A percentile compares a stretch with the other conserved stretches of the same genome.
These are phyloP conservation scores for Madoqua kirkii DNA, from an alignment of 2,113 vertebrate species.

Conservation along the genomic window DNA sequence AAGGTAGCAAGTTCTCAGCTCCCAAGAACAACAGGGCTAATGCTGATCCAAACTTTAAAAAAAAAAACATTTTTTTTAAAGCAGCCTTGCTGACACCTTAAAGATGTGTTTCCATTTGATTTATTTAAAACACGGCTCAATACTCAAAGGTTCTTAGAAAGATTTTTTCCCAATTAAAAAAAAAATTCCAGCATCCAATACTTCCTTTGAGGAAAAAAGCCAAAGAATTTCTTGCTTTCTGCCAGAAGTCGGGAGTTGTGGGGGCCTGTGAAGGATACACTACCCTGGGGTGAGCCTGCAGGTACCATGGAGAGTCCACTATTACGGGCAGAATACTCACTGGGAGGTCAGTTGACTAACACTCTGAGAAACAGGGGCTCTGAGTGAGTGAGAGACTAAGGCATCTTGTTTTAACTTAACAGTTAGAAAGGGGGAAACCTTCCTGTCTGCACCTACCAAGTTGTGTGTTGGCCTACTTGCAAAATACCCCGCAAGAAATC, in stretches of 20 bases:
- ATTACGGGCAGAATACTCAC: background rate
- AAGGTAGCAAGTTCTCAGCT: background rate
- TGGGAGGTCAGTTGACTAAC: background rate
- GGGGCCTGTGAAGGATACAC: background rate
- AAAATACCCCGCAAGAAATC: background rate
- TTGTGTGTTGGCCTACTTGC: background rate
- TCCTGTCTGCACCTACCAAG: background rate
- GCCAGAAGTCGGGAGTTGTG: background rate
- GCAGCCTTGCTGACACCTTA: background rate
- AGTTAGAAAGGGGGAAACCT: background rate
- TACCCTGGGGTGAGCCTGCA: background rate
- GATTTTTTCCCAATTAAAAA: background rate
- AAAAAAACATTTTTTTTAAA: background rate
- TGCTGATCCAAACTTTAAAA: background rate
- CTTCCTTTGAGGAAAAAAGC: background rate
- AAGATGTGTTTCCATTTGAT: background rate
- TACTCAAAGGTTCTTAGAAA: background rate
- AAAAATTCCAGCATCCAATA: background rate
- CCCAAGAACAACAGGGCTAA: background rate
- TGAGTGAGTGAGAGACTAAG: background rate
- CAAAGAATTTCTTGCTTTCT: background rate
- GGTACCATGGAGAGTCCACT: rapidly evolving
- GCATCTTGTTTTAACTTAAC: background rate
- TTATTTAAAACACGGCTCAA: background rate
- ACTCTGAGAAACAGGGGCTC: background rate